Base-by-base conservation (phyloP, 2,888 invertebrate species). In the Oeneis ivallda region DNA sequence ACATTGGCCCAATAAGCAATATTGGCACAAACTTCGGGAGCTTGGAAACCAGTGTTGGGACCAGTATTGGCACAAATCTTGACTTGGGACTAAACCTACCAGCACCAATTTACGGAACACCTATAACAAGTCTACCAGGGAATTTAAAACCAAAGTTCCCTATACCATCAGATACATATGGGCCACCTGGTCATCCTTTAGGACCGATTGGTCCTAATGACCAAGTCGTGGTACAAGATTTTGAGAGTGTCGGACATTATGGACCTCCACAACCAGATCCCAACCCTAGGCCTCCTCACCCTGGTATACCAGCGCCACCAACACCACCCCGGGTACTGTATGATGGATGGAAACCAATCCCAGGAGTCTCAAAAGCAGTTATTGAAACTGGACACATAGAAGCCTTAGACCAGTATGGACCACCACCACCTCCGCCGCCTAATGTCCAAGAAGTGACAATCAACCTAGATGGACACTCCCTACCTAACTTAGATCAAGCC, bases 331-430 rank as follows among this genome's bases (percentile, higher is more conserved):
- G 94, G 79, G 94, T 96, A 41, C 91, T 95, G 61, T 96, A 96
- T 76, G 97, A 97, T 74, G 97, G 97, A 34, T 97, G 97, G 97
- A 96, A 95, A 78, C 97, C 97, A 19, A 96, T 97, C 67, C 94
- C 96, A 9, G 96, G 96, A 0, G 74, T 89, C 0, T 89, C 92
- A 0, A 77, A 82, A 41, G 93, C 95, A 0, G 85, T 76, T 5
- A 81, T 82, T 8, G 80, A 80, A 5, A 72, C 76, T 13, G 78
- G 70, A 9, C 70, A 74, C 19, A 70, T 81, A 13, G 78, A 77
- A 17, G 64, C 62, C 7, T 67, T 73, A 11, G 83, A 88, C 69
- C 82, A 90, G 64, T 82, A 89, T 62, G 87, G 89, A 0, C 83
- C 85, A 0, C 87, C 87, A 8, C 79, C 83, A 0, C 69, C 67